phyloP scores from a whole-genome alignment of 2,113 vertebrate genomes.

The Piaya cayana region DNA sequence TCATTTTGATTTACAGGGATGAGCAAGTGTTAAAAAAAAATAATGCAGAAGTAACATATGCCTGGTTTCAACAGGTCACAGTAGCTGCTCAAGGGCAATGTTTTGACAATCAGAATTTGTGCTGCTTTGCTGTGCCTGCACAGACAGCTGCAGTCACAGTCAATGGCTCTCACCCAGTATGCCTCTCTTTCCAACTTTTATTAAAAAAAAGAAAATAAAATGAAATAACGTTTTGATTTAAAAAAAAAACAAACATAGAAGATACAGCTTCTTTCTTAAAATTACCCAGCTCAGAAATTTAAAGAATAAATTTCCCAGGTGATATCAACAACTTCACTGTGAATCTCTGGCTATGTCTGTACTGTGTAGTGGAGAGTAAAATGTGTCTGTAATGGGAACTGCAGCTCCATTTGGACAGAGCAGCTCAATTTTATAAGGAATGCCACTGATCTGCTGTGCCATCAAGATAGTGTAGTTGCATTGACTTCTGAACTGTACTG shows the following conservation, averaged over 20 bases:
- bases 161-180: neutral
- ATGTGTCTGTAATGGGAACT: neutral
- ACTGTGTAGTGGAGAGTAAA: neutral
- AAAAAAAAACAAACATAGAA: neutral
- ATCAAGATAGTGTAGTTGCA: neutral
- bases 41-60: neutral
- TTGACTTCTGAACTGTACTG: neutral
- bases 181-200: neutral
- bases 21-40: neutral
- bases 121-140: neutral
- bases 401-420: neutral
- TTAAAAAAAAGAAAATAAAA: neutral
- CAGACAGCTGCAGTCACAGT: neutral
- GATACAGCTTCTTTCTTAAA: neutral
- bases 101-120: neutral
- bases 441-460: neutral
- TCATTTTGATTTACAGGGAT: neutral
- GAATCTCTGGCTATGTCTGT: neutral
- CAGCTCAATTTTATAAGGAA: neutral
- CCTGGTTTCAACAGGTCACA: neutral
- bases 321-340: neutral
- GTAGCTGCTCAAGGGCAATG: neutral
- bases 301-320: neutral
- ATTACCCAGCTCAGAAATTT: neutral
- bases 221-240: neutral